Conservation (phyloP, 2,888 invertebrate genomes). For the Ichneumoninae sp. region DNA sequence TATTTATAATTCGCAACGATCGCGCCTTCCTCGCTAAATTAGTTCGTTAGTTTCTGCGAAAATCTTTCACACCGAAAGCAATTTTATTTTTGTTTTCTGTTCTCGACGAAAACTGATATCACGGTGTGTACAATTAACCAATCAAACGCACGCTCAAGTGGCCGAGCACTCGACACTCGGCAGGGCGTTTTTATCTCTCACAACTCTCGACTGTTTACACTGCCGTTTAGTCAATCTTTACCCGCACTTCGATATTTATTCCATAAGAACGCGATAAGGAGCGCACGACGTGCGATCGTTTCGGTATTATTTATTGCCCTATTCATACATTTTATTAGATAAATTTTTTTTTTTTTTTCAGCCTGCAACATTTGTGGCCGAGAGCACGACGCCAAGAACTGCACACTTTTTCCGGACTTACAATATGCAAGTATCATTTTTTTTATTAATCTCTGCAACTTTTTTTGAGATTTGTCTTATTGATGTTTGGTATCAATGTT, state of each 20-base stretch:
- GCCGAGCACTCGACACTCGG: not conserved
- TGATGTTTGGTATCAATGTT: constrained; percentile 7
- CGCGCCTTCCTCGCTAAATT: not conserved
- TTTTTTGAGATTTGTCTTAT: constrained; percentile 1
- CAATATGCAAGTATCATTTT: constrained; percentile 77
- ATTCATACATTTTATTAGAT: not conserved
- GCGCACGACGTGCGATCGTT: not conserved
- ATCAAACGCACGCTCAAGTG: constrained; percentile 5
- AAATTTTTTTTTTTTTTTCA: constrained; percentile 65
- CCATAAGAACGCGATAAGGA: not conserved
- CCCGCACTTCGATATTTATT: not conserved
- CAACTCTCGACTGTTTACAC: not conserved
- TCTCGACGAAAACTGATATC: constrained; percentile 1
- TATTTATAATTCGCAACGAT: constrained; percentile 17
- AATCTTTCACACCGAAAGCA: not conserved
- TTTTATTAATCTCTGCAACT: not conserved
- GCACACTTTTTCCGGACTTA: constrained; percentile 84
- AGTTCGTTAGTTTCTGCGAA: not conserved
- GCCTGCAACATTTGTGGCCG: constrained; percentile 86
- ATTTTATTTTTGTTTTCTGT: not conserved
- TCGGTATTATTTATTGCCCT: not conserved
- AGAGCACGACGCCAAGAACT: constrained; percentile 84
- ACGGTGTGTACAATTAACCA: not conserved
- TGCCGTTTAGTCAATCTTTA: constrained; percentile 12
- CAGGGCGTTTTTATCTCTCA: not conserved